Percentiles rank a stretch among this genome's conserved stretches.
Conservation (phyloP, 2,113 vertebrate species). For the Pomatorhinus ruficollis region DNA sequence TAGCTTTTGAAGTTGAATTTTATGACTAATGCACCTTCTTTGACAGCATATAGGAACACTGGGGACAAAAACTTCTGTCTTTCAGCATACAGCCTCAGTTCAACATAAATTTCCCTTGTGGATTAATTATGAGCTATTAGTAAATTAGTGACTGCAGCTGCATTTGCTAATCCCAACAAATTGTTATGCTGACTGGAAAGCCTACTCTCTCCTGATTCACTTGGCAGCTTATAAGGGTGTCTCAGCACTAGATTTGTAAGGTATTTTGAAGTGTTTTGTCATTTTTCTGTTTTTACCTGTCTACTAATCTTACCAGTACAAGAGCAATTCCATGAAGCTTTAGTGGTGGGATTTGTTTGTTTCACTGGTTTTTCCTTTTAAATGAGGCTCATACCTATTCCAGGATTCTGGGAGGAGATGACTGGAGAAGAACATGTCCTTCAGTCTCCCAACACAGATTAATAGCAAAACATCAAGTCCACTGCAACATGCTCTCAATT, state of each 20-base stretch:
- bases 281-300: background rate
- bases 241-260: background rate
- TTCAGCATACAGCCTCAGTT: background rate
- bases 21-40: background rate
- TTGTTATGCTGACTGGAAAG: background rate
- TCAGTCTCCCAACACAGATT: slow-evolving; percentile 37
- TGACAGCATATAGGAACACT: background rate
- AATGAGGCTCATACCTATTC: slow-evolving; percentile 13
- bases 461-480: slow-evolving; percentile 52
- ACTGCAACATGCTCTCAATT: slow-evolving; percentile 43
- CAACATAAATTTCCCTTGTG: background rate
- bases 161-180: background rate
- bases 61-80: background rate
- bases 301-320: slow-evolving; percentile 8
- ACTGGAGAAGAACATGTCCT: slow-evolving; percentile 29
- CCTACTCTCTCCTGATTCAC: background rate
- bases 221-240: background rate
- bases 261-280: background rate
- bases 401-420: slow-evolving; percentile 28
- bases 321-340: background rate
- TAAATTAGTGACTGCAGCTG: background rate
- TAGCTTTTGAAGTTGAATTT: background rate
- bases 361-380: background rate
- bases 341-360: background rate
- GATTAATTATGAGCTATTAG: background rate